These are phyloP conservation scores for Hyla sarda DNA, from an alignment of 2,113 vertebrate species.

Conservation along the genomic window DNA sequence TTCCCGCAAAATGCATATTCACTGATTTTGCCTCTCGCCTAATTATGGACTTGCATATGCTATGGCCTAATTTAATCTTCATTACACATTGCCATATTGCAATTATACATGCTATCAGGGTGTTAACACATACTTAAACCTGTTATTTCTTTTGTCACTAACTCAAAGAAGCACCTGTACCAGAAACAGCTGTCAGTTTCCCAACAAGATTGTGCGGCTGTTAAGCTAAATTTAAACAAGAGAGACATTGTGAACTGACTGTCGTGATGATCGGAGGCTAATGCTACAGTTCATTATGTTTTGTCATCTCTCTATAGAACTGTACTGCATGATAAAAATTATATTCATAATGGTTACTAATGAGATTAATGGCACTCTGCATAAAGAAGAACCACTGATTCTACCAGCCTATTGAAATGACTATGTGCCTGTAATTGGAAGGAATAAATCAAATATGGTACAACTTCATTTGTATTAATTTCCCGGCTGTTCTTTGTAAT, in stretches of 20 bases:
- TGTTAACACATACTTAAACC: constrained; percentile 87
- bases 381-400: constrained; percentile 78
- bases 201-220: constrained; percentile 75
- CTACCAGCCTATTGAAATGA: constrained; percentile 90
- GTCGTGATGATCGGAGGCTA: constrained; percentile 75
- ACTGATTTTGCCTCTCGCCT: constrained; percentile 61
- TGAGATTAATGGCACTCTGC: constrained; percentile 97
- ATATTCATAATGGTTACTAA: constrained; percentile 99
- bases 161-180: constrained; percentile 82
- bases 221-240: constrained; percentile 77
- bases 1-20: constrained; percentile 21
- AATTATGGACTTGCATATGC: constrained; percentile 72
- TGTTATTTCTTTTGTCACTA: constrained; percentile 82
- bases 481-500: constrained; percentile 84
- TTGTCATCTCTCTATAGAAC: constrained; percentile 85
- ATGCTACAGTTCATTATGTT: constrained; percentile 85
- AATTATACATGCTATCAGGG: constrained; percentile 82
- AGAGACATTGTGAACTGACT: constrained; percentile 80
- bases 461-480: constrained; percentile 98
- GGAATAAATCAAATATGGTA: constrained; percentile 93
- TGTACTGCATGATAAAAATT: constrained; percentile 97
- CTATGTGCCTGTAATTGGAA: constrained; percentile 97
- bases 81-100: constrained; percentile 84
- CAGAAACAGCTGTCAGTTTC: constrained; percentile 85
- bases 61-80: constrained; percentile 83